Evolutionary conservation across 2,888 invertebrate species (phyloP), one percentile per base, ranked within the genome.

Genomic region (Adela reaumurella): DNA sequence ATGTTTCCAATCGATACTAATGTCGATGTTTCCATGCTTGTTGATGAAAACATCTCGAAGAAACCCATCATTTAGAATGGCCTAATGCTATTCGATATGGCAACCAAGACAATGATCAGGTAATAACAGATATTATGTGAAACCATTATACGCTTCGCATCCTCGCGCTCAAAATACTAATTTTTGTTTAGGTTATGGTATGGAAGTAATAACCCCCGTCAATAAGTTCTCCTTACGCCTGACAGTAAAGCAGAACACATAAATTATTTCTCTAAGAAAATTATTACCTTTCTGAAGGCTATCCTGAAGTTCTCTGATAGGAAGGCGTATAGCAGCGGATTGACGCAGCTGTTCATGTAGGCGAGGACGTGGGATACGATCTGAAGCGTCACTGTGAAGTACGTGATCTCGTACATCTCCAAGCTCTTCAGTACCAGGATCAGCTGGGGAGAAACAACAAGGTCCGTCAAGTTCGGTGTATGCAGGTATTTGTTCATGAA

Each of bases 401-500:
- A 79, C 0, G 86, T 86, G 56, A 87, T 84, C 55, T 85, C 84
- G 72, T 90, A 92, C 46, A 80, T 68, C 53, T 86, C 83, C 55
- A 92, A 70, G 16, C 89, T 88, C 68, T 92, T 91, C 56, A 90
- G 80, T 49, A 92, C 83, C 55, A 92, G 81, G 54, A 92, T 89
- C 51, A 94, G 84, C 87, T 94, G 86, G 6, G 44, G 44, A 16
- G 5, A 24, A 24, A 6, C 24, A 24, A n/a, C n/a, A n/a, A n/a
- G n/a, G n/a, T n/a, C n/a, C n/a, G n/a, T n/a, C n/a, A n/a, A n/a
- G n/a, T n/a, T n/a, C 57, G 97, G 89, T 0, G 96, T 96, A 73
- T 97, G 96, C 60, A 97, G 89, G 67, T 95, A 96, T 61, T 92
- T 92, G 81, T 95, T 97, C 79, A 90, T 92, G 74, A 96, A 97